A percentile compares a stretch with the other conserved stretches of the same genome.
phyloP scores from a whole-genome alignment of 2,113 vertebrate genomes.

The Carollia perspicillata region DNA sequence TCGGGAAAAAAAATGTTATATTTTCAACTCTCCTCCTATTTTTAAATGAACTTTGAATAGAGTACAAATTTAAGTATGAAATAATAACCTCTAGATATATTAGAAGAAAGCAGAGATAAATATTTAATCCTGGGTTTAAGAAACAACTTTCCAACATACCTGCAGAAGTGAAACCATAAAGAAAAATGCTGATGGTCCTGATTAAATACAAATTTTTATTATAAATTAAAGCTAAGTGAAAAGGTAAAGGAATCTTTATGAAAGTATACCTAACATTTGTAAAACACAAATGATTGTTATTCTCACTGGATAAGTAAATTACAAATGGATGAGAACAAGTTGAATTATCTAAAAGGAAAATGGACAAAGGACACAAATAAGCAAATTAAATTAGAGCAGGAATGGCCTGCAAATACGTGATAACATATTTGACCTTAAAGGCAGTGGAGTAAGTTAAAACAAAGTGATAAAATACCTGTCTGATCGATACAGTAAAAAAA shows the following conservation, averaged over 20 bases:
- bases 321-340: not conserved
- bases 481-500: not conserved
- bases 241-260: not conserved
- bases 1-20: not conserved
- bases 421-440: not conserved
- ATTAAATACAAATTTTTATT: not conserved
- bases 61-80: not conserved
- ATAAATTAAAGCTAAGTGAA: conserved; percentile 1
- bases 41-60: not conserved
- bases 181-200: not conserved
- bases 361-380: not conserved
- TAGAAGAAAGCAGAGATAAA: not conserved
- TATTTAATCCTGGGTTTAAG: not conserved
- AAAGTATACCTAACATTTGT: not conserved
- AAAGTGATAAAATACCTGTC: not conserved
- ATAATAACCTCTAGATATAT: not conserved
- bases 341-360: not conserved
- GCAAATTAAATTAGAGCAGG: not conserved
- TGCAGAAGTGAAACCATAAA: not conserved
- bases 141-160: not conserved
- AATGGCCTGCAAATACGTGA: accelerated
- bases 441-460: not conserved
- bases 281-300: not conserved
- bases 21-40: not conserved
- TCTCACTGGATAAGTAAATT: not conserved